Conservation (phyloP, 2,888 invertebrate genomes). For the Vesta saturnalis region DNA sequence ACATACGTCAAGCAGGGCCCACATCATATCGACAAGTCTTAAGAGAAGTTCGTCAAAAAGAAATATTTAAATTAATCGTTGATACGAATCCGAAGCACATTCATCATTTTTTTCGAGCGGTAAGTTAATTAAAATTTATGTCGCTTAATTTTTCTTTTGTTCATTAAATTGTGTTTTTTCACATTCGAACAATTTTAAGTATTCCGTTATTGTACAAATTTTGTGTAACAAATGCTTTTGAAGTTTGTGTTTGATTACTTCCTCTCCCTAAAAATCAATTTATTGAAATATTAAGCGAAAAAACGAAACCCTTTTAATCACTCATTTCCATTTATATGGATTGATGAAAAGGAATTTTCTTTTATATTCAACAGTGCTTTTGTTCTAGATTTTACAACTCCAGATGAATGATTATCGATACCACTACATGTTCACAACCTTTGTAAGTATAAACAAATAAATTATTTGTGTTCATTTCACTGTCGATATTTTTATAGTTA, state of each 20-base stretch:
- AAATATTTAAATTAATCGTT: conserved; percentile 87
- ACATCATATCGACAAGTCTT: conserved; percentile 78
- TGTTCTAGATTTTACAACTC: conserved; percentile 86
- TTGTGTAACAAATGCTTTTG: no score
- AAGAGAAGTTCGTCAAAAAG: conserved; percentile 85
- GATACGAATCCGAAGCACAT: conserved; percentile 88
- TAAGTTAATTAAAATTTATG: conserved; percentile 64
- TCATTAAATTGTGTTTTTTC: no score
- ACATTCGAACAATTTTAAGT: no score
- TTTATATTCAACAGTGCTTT: no score
- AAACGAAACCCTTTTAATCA: background rate
- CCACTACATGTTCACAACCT: conserved; percentile 95
- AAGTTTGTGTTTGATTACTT: no score
- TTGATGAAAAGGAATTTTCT: background rate
- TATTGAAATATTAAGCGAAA: no score
- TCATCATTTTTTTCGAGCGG: conserved; percentile 85
- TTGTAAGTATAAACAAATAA: conserved; percentile 74
- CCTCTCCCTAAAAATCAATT: no score
- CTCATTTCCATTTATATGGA: background rate
- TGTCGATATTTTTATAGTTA: no score
- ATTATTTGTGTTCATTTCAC: background rate
- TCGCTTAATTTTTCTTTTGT: no score
- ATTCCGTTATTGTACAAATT: no score
- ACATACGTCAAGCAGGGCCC: conserved; percentile 79
- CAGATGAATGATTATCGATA: conserved; percentile 97